phyloP scores from a whole-genome alignment of 1,140 invertebrate species.

The Drosophila saltans region DNA sequence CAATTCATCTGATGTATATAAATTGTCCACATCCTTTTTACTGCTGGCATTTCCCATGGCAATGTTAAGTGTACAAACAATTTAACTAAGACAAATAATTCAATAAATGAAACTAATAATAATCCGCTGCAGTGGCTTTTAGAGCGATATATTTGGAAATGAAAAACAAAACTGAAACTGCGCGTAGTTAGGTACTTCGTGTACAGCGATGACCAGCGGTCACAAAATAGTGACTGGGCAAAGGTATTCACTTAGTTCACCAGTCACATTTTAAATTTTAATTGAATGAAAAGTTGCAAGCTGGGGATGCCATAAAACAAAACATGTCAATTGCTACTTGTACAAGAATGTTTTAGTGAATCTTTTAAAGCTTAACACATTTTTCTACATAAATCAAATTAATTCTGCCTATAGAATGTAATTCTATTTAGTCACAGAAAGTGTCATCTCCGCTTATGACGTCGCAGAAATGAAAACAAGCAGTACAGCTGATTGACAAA shows the following conservation, averaged over 20 bases:
- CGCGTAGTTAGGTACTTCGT: conserved; percentile 5
- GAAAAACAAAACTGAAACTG: conserved; percentile 41
- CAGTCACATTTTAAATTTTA: not conserved
- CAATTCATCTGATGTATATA: conserved; percentile 65
- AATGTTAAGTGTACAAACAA: not conserved
- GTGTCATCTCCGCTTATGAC: not conserved
- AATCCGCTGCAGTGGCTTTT: conserved; percentile 19
- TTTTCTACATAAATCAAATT: not conserved
- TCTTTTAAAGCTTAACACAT: not conserved
- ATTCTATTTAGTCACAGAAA: not conserved
- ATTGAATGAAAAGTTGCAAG: not conserved
- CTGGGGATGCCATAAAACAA: not conserved
- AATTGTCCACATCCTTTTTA: conserved; percentile 64
- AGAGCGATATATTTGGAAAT: conserved; percentile 39
- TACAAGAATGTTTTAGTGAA: not conserved
- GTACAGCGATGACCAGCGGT: not conserved
- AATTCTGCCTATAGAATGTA: not conserved
- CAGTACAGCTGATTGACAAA: not conserved
- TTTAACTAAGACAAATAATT: not conserved
- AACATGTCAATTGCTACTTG: not conserved
- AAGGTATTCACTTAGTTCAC: not conserved
- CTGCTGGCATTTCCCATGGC: conserved; percentile 67
- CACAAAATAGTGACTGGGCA: not conserved
- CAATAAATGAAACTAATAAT: not conserved
- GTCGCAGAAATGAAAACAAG: conserved; percentile 8